Base-by-base conservation (phyloP, 1,140 invertebrate genomes). In the Bombus breviceps region DNA sequence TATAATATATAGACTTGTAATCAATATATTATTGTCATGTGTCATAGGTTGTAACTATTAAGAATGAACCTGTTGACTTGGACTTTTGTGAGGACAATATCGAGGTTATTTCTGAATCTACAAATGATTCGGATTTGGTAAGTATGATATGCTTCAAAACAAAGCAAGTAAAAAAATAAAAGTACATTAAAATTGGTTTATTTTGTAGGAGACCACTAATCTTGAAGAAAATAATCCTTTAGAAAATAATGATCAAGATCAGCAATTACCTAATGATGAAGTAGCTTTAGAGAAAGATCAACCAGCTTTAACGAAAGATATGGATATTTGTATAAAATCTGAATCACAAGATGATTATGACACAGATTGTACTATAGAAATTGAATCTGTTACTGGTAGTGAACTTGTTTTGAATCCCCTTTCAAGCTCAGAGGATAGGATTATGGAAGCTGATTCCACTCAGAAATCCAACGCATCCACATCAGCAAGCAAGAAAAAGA, bases 391-490 rank as follows among this genome's bases (percentile, higher is more conserved):
- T 5, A 86, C 87, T n/a, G 90, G 84, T 25, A 85, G 80, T 22
- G 89, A 94, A 76, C 76, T 95, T 6, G 71, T 95, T 13, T 86
- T 89, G 3, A 95, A 94, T 86, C 92, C 94, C 0, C 76, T 74
- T 22, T 41, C 78, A 6, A 74, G 72, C 13, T 90, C 88, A 80
- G 91, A 92, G 5, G 93, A 94, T 9, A 88, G 88, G 25, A 74
- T 92, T 0, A 92, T 93, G 89, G 95, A 95, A 71, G 92, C 94
- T 1, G 94, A 95, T 89, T 94, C 94, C 8, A 94, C 94, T 0
- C 92, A 94, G 73, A 94, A 94, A 43, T 92, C 92, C 22, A 71
- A 34, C 2, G 47, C 69, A 9, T 39, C 86, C 0, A 15, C 64
- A 13, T 53, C 83, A 1, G 18, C 68, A 15, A 77, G 15, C 18